Evolutionary conservation across 2,888 invertebrate genomes (phyloP).

Genomic region (Drosophila buzzatii): DNA sequence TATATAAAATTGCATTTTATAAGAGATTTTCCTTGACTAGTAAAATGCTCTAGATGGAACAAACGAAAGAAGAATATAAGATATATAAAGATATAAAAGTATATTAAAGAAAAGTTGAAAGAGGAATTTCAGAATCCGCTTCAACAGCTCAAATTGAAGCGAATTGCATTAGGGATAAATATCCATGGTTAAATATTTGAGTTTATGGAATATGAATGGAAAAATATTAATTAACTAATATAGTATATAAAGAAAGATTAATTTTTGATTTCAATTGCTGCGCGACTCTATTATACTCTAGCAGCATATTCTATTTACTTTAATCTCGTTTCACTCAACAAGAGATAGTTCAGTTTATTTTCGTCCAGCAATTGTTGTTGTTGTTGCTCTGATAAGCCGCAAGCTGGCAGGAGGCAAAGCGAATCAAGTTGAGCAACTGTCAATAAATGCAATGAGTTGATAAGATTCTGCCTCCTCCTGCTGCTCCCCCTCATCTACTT

Average conservation of each 20-base stretch:
- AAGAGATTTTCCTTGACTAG: neutral
- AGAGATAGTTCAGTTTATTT: constrained; percentile 3
- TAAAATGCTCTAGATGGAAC: neutral
- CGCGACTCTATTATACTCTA: neutral
- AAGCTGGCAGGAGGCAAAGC: neutral
- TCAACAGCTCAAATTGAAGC: neutral
- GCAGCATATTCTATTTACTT: neutral
- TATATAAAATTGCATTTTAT: neutral
- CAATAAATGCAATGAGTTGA: constrained; percentile 11
- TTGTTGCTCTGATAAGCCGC: constrained; percentile 11
- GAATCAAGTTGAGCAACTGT: constrained; percentile 16
- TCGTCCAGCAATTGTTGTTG: neutral
- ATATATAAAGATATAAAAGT: neutral
- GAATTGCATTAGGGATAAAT: neutral
- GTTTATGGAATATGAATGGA: too few species aligned
- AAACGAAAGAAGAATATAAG: too few species aligned
- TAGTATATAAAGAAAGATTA: neutral
- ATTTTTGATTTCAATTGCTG: neutral
- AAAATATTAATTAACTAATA: neutral
- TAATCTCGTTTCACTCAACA: constrained; percentile 3
- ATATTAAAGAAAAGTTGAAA: neutral
- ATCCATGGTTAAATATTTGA: neutral
- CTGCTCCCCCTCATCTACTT: neutral
- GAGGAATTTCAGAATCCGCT: neutral
- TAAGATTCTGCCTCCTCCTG: constrained; percentile 2